phyloP scores from a whole-genome alignment of 2,797 vertebrate species.

The Gila robusta region DNA sequence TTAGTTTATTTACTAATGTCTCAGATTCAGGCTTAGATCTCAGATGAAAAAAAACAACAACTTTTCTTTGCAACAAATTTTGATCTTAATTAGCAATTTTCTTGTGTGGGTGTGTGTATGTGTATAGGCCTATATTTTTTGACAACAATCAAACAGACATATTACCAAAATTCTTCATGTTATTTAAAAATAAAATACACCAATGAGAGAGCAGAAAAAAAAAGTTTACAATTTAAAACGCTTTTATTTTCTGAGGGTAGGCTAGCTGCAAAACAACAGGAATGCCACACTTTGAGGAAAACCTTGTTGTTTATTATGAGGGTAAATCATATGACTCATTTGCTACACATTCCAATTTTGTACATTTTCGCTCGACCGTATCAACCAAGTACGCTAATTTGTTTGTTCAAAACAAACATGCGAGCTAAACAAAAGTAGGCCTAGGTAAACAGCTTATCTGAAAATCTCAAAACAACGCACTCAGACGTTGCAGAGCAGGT shows the following conservation, averaged over 20 bases:
- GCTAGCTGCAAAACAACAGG: background rate
- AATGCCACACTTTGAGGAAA: background rate
- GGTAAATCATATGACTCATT: conserved; percentile 27
- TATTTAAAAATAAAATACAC: background rate
- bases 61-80: too few relatives aligned
- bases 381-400: background rate
- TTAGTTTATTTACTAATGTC: background rate
- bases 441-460: background rate
- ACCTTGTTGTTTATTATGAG: conserved; percentile 5
- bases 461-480: conserved; percentile 1
- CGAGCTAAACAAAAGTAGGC: background rate
- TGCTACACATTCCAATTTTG: background rate
- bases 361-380: background rate
- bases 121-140: background rate
- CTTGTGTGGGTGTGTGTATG: too few relatives aligned
- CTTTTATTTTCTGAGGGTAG: background rate
- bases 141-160: background rate
- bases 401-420: conserved; percentile 19
- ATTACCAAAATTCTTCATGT: background rate
- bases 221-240: background rate
- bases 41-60: too few relatives aligned
- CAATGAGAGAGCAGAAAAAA: background rate
- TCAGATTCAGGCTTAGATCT: background rate
- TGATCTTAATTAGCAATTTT: too few relatives aligned
- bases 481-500: background rate